phyloP scores from a whole-genome alignment of 2,797 vertebrate genomes.

The Sebastes nivosus region DNA sequence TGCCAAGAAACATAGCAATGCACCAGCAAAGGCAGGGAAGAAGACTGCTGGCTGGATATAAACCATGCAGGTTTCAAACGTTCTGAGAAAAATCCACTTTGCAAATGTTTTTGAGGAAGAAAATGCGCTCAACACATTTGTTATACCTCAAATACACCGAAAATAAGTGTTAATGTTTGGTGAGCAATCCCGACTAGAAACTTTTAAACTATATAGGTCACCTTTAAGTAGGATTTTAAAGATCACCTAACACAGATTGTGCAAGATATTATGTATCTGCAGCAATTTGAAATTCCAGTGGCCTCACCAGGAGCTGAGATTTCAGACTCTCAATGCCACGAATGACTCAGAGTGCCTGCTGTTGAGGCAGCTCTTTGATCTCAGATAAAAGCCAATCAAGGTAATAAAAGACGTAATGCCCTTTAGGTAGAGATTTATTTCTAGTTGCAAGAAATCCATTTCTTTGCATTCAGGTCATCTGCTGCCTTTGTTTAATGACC shows the following conservation, averaged over 20 bases:
- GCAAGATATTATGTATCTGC: not conserved
- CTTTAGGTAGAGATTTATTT: constrained; percentile 13
- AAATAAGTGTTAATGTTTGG: not conserved
- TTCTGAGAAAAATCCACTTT: not conserved
- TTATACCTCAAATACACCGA: not conserved
- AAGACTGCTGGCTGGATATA: not conserved
- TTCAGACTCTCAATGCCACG: not conserved
- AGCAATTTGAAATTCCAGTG: not conserved
- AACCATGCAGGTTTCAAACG: not conserved
- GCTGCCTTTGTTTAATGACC: not conserved
- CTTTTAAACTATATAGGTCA: not conserved
- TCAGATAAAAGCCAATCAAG: constrained; percentile 18
- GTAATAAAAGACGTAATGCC: not conserved
- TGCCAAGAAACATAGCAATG: not conserved
- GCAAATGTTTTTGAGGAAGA: not conserved
- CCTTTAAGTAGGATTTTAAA: constrained; percentile 1
- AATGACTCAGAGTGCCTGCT: not conserved
- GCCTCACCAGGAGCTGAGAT: not conserved
- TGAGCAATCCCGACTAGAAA: not conserved
- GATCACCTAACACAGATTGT: not conserved
- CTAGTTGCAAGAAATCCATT: not conserved
- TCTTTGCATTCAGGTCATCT: constrained; percentile 2
- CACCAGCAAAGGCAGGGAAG: not conserved
- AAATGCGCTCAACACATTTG: not conserved
- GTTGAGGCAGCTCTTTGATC: constrained; percentile 6